Evolutionary conservation across 1,140 invertebrate genomes (phyloP).

Genomic region (Brachionus sp.): DNA sequence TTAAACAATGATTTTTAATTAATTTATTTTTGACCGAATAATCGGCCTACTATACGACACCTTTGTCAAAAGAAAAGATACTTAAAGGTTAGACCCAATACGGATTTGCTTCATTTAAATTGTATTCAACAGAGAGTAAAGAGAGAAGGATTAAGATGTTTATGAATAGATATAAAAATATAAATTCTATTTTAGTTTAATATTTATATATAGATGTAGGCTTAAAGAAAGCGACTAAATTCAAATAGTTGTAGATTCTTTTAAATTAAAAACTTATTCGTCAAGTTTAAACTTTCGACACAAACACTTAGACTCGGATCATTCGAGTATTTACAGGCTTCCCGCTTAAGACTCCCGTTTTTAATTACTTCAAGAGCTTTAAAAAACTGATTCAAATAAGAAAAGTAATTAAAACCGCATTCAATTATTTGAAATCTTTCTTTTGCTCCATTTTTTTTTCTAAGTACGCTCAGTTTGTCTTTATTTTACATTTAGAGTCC

Average conservation of each 20-base stretch:
- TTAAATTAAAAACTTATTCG: slow-evolving; percentile 22
- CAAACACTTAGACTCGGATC: not conserved
- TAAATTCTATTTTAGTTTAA: slow-evolving; percentile 7
- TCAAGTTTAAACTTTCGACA: slow-evolving; percentile 18
- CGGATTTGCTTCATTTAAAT: slow-evolving; percentile 33
- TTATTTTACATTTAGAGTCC: not conserved
- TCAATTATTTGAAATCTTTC: not conserved
- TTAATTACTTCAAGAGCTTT: not conserved
- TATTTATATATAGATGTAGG: slow-evolving; percentile 15
- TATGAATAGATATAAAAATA: slow-evolving; percentile 5
- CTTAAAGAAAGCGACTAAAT: not conserved
- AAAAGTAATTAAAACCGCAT: slow-evolving; percentile 9
- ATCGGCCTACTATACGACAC: not conserved
- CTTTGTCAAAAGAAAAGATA: slow-evolving; percentile 8
- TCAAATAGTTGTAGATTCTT: not conserved
- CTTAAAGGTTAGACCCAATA: slow-evolving; percentile 13
- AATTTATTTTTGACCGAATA: not conserved
- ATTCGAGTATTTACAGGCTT: slow-evolving; percentile 25
- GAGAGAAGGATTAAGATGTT: slow-evolving; percentile 21
- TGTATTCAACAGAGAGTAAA: slow-evolving; percentile 1
- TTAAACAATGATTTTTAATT: no score
- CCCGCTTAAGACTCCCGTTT: not conserved
- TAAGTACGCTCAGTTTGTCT: not conserved
- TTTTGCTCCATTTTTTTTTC: not conserved
- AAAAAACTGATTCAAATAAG: not conserved